A percentile compares a stretch with the other conserved stretches of the same genome.
Conservation (phyloP, 1,140 invertebrate species). For the Philotrypesis tridentata region DNA sequence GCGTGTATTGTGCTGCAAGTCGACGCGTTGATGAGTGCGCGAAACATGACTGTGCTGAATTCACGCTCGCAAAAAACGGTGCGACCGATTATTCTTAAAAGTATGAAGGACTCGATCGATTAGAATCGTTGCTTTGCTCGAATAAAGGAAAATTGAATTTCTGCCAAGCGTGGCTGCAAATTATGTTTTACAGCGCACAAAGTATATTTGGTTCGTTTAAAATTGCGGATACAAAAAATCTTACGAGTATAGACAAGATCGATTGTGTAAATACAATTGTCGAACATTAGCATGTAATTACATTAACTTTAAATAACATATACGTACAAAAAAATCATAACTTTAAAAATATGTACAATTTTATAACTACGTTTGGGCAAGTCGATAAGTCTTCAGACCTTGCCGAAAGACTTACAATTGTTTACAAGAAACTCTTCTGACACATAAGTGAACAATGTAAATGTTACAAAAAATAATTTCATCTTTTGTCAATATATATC, state of each 20-base stretch:
- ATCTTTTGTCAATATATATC: slow-evolving; percentile 3
- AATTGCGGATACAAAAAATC: slow-evolving; percentile 35
- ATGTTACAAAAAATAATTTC: slow-evolving; percentile 38
- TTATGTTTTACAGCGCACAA: not conserved
- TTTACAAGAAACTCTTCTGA: slow-evolving; percentile 11
- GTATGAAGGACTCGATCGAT: no score
- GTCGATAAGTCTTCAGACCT: slow-evolving; percentile 2
- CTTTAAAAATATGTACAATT: slow-evolving; percentile 47
- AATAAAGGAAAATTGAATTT: not conserved
- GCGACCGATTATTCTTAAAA: not conserved
- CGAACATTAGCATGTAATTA: not conserved
- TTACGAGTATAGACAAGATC: not conserved
- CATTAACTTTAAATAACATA: slow-evolving; percentile 19
- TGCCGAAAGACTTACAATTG: slow-evolving; percentile 4
- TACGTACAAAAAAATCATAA: slow-evolving; percentile 21
- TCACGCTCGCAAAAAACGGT: not conserved
- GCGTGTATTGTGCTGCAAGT: no score
- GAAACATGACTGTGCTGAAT: not conserved
- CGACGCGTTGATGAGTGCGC: not conserved
- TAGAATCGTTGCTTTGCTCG: not conserved
- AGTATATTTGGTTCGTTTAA: slow-evolving; percentile 44
- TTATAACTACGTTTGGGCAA: slow-evolving; percentile 29
- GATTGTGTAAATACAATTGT: not conserved
- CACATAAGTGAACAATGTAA: slow-evolving; percentile 21
- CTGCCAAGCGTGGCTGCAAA: not conserved